These are phyloP conservation scores for Petrocephalus microphthalmus DNA, from an alignment of 2,113 vertebrate species.

Conservation along the genomic window DNA sequence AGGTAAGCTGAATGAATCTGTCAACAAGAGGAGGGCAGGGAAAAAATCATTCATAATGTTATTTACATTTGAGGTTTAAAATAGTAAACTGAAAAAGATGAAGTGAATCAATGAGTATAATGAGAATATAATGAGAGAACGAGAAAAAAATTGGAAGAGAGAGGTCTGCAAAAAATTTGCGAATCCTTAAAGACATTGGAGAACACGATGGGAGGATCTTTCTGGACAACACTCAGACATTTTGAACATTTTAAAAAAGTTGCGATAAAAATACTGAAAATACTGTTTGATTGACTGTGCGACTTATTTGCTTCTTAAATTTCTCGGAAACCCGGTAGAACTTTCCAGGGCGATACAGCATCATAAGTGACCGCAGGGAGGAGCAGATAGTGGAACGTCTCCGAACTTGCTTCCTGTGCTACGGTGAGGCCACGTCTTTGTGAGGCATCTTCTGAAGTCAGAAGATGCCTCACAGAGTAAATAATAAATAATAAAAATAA, in stretches of 20 bases:
- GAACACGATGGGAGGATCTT: not conserved
- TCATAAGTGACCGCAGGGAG: conserved; percentile 34
- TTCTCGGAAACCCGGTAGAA: not conserved
- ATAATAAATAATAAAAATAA: not conserved
- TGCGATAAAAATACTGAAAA: not conserved
- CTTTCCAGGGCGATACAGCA: conserved; percentile 45
- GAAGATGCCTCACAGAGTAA: no score
- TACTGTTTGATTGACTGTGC: not conserved
- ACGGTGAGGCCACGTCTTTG: conserved; percentile 43
- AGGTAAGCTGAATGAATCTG: not conserved
- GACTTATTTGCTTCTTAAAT: not conserved
- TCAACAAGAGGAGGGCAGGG: not conserved
- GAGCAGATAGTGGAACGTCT: conserved; percentile 26
- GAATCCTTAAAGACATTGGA: not conserved
- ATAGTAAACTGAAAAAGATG: not conserved
- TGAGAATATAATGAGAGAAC: not conserved
- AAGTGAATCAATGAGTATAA: not conserved
- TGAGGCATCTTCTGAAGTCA: not conserved
- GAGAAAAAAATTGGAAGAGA: not conserved
- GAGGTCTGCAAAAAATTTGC: not conserved
- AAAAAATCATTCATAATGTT: not conserved
- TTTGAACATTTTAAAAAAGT: not conserved
- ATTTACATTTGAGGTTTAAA: not conserved
- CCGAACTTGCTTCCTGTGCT: conserved; percentile 52
- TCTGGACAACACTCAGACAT: not conserved